Conservation (phyloP, 2,888 invertebrate species). For the Platynereis dumerilii region DNA sequence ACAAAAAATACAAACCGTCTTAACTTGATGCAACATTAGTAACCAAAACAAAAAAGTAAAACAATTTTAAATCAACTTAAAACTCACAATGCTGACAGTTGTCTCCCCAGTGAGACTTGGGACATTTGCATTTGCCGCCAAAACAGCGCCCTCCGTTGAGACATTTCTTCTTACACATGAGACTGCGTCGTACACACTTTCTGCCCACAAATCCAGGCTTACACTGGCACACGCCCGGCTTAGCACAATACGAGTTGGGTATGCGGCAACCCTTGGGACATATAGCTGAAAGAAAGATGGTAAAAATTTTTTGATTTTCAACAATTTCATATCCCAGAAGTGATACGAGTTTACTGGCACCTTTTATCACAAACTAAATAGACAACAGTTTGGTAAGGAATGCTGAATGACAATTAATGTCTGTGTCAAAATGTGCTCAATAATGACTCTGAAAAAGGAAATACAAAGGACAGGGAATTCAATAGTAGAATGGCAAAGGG, state of each 20-base stretch:
- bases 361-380: too few relatives aligned
- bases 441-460: too few relatives aligned
- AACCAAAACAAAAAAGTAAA: too few relatives aligned
- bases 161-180: slow-evolving; percentile 41
- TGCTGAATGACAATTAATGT: background rate
- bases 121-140: slow-evolving; percentile 55
- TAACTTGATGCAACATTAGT: too few relatives aligned
- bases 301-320: too few relatives aligned
- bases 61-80: too few relatives aligned
- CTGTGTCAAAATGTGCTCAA: too few relatives aligned
- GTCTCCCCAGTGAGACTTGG: slow-evolving; percentile 46
- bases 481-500: background rate
- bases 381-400: too few relatives aligned
- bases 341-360: too few relatives aligned
- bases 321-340: too few relatives aligned
- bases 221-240: slow-evolving; percentile 56
- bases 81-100: slow-evolving; percentile 52
- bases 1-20: slow-evolving; percentile 43
- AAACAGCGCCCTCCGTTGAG: slow-evolving; percentile 55
- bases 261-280: slow-evolving; percentile 53
- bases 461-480: background rate
- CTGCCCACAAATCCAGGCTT: slow-evolving; percentile 41
- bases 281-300: slow-evolving; percentile 41
- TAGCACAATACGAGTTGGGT: slow-evolving; percentile 49
- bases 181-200: slow-evolving; percentile 25